These are phyloP conservation scores for Harpegnathos saltator DNA, from an alignment of 1,140 invertebrate genomes.

Conservation along the genomic window DNA sequence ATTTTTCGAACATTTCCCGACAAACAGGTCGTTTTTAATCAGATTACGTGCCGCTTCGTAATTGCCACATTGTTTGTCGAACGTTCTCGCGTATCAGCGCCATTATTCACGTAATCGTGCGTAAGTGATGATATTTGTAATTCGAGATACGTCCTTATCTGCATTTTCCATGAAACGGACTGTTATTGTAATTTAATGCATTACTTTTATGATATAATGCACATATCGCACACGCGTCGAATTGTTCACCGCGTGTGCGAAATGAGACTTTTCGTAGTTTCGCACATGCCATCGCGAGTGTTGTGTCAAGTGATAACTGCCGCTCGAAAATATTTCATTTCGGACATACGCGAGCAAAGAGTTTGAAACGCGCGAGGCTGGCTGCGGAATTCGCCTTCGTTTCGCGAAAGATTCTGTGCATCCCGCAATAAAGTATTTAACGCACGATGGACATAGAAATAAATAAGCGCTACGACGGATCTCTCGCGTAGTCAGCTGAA, in stretches of 20 bases:
- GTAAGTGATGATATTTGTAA: conserved; percentile 36
- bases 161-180: conserved; percentile 3
- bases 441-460: conserved; percentile 11
- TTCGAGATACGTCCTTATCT: not conserved
- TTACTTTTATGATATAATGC: conserved; percentile 20
- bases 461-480: conserved; percentile 20
- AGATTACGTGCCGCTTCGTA: not conserved
- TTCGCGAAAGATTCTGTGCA: not conserved
- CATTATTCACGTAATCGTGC: conserved; percentile 28
- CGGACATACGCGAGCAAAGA: not conserved
- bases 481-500: conserved; percentile 43
- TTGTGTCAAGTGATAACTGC: conserved; percentile 5
- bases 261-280: conserved; percentile 18
- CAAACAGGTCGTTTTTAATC: not conserved
- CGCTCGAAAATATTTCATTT: conserved; percentile 21
- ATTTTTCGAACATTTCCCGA: too few species aligned
- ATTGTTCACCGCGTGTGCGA: conserved; percentile 20
- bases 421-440: conserved; percentile 16
- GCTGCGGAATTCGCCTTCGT: conserved; percentile 27
- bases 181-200: conserved; percentile 40
- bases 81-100: conserved; percentile 22
- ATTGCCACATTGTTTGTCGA: conserved; percentile 15
- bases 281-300: not conserved
- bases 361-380: not conserved
- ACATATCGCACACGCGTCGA: not conserved